These are phyloP conservation scores for Leucozona laternaria DNA, from an alignment of 2,888 invertebrate species.

Conservation along the genomic window DNA sequence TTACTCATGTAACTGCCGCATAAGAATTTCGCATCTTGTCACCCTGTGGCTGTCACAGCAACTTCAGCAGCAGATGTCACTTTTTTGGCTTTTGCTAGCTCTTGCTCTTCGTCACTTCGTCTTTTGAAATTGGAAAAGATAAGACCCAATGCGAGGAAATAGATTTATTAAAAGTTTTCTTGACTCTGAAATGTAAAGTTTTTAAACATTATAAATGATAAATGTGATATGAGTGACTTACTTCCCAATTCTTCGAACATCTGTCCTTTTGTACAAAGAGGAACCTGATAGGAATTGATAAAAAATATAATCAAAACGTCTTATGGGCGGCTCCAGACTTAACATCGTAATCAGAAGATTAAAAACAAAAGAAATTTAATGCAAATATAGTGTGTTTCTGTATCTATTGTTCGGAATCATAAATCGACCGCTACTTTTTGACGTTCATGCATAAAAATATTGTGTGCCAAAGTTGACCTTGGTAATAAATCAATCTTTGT, in stretches of 20 bases:
- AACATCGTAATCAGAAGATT: not conserved
- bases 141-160: not conserved
- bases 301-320: not conserved
- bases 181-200: conserved; percentile 2
- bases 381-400: not conserved
- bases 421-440: conserved; percentile 3
- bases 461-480: conserved; percentile 11
- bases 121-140: not conserved
- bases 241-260: not conserved
- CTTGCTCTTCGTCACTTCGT: not conserved
- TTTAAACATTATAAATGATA: not conserved
- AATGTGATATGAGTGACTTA: not conserved
- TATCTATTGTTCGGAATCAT: not conserved
- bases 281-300: not conserved
- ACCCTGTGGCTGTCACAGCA: too few species aligned
- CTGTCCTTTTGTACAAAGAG: not conserved
- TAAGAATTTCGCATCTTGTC: too few species aligned
- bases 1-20: too few species aligned
- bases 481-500: not conserved
- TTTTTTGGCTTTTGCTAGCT: not conserved
- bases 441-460: not conserved
- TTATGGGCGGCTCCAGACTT: conserved; percentile 18
- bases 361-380: not conserved
- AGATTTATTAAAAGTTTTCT: not conserved
- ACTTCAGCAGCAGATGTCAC: not conserved